Conservation (phyloP, 1,140 invertebrate genomes). For the Caenorhabditis inopinata region DNA sequence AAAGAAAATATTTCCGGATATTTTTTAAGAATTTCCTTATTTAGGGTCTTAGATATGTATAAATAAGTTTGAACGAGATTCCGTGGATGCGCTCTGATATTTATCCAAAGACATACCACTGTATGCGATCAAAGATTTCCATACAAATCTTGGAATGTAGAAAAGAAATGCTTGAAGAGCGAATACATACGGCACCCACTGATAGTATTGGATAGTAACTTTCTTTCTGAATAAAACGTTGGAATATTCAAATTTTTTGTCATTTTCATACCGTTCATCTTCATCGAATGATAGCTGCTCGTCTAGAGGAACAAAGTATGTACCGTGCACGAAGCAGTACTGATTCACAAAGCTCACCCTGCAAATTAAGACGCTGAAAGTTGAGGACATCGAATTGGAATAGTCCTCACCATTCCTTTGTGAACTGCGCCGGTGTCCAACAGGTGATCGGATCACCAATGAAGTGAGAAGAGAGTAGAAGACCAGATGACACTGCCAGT, state of each 20-base stretch:
- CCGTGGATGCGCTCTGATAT: too few species aligned
- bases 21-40: too few species aligned
- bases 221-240: slow-evolving; percentile 43
- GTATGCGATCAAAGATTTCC: slow-evolving; percentile 55
- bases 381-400: background rate
- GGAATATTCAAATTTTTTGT: background rate
- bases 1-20: too few species aligned
- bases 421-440: slow-evolving; percentile 65
- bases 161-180: slow-evolving; percentile 62
- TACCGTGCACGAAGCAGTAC: slow-evolving; percentile 65
- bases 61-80: too few species aligned
- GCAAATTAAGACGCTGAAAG: background rate
- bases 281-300: slow-evolving; percentile 58
- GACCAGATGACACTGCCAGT: slow-evolving; percentile 56
- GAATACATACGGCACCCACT: slow-evolving; percentile 65
- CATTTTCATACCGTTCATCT: slow-evolving; percentile 23
- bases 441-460: slow-evolving; percentile 66
- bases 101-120: slow-evolving; percentile 53
- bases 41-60: too few species aligned
- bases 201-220: slow-evolving; percentile 60
- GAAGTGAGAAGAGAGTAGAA: slow-evolving; percentile 62
- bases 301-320: slow-evolving; percentile 60
- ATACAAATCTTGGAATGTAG: slow-evolving; percentile 62
- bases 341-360: slow-evolving; percentile 65
- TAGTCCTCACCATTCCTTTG: slow-evolving; percentile 43